These are phyloP conservation scores for Serranus cabrilla DNA, from an alignment of 2,797 vertebrate genomes.

Conservation along the genomic window DNA sequence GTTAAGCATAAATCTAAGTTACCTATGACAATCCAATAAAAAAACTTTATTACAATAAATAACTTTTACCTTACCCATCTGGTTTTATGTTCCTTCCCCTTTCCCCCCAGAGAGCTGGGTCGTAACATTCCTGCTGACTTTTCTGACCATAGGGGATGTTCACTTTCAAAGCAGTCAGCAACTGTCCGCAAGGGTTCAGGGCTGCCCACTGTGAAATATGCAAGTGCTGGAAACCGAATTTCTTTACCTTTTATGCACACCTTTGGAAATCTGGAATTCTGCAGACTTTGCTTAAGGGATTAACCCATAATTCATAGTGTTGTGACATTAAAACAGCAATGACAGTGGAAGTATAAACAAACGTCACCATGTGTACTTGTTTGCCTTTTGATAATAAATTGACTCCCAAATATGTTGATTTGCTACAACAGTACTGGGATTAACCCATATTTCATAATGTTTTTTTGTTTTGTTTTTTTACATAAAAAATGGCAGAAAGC, in stretches of 20 bases:
- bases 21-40: not conserved
- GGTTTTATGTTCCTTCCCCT: not conserved
- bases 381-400: not conserved
- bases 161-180: constrained; percentile 23
- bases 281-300: not conserved
- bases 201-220: constrained; percentile 14
- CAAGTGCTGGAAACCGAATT: not conserved
- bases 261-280: not conserved
- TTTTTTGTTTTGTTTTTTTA: not conserved
- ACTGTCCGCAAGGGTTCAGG: constrained; percentile 14
- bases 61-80: not conserved
- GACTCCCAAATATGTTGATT: constrained; percentile 2
- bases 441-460: no score
- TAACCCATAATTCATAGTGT: not conserved
- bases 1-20: constrained; percentile 1
- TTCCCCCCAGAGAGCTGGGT: not conserved
- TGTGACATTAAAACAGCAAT: constrained; percentile 18
- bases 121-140: constrained; percentile 18
- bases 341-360: not conserved
- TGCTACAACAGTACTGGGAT: not conserved
- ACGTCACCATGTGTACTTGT: constrained; percentile 1
- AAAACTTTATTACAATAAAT: constrained; percentile 8
- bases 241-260: not conserved
- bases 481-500: no score
- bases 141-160: constrained; percentile 3